phyloP scores from a whole-genome alignment of 1,140 invertebrate genomes.

The Leptinotarsa defecta region DNA sequence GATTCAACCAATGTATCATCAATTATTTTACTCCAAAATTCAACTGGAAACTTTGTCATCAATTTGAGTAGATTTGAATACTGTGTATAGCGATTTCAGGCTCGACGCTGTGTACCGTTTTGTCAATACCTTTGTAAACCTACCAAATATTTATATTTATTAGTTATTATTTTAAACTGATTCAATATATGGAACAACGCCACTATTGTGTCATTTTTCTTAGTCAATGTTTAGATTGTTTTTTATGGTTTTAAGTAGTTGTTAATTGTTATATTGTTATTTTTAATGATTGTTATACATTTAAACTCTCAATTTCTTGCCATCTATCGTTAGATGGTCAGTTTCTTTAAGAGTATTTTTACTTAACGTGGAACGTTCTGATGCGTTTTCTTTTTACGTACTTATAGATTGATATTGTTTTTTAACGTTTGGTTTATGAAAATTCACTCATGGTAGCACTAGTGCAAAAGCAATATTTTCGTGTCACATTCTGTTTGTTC shows the following conservation, averaged over 20 bases:
- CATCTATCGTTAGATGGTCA: conserved; percentile 40
- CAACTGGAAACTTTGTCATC: too few species aligned
- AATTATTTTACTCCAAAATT: too few species aligned
- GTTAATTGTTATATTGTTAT: conserved; percentile 44
- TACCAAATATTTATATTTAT: conserved; percentile 20
- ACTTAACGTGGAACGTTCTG: conserved; percentile 16
- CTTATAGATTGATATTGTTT: conserved; percentile 35
- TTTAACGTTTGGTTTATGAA: conserved; percentile 31
- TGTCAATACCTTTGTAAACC: background rate
- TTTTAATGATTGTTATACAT: conserved; percentile 39
- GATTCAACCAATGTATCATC: too few species aligned
- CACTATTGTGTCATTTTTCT: conserved; percentile 15
- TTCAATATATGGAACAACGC: background rate
- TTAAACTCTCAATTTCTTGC: conserved; percentile 32
- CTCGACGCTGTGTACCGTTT: background rate
- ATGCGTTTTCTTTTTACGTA: conserved; percentile 33
- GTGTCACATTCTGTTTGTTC: conserved; percentile 31
- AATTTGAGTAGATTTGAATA: background rate
- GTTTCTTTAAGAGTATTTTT: conserved; percentile 36
- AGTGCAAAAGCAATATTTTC: conserved; percentile 18
- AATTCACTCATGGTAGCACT: background rate
- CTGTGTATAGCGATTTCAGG: background rate
- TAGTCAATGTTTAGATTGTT: conserved; percentile 41
- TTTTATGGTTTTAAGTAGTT: conserved; percentile 42
- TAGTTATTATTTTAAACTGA: conserved; percentile 26